Percentiles rank a stretch among this genome's conserved stretches.
Conservation (phyloP, 2,113 vertebrate genomes). For the Setophaga petechia region DNA sequence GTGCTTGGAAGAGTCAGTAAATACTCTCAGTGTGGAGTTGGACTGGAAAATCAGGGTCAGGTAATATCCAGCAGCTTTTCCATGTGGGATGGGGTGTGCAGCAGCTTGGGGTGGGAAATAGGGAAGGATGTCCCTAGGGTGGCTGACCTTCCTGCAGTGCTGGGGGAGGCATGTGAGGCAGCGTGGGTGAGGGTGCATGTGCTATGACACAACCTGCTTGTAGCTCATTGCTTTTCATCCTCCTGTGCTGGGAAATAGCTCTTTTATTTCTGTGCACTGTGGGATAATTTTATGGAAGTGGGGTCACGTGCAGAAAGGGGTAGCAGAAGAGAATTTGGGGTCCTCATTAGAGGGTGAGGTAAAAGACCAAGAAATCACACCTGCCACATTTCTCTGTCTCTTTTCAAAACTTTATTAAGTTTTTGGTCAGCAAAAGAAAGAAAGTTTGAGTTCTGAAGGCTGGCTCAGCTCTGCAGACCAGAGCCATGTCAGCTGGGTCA, state of each 20-base stretch:
- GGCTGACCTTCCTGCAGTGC: background rate
- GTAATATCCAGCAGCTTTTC: background rate
- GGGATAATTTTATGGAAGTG: background rate
- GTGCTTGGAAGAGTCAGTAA: background rate
- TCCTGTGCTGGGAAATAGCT: background rate
- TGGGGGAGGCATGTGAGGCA: background rate
- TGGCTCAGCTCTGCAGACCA: background rate
- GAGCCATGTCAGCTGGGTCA: background rate
- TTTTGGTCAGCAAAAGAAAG: background rate
- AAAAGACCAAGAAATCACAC: background rate
- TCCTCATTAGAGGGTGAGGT: background rate
- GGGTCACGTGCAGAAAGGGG: background rate
- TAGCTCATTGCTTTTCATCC: background rate
- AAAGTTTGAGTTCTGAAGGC: background rate
- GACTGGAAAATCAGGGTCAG: background rate
- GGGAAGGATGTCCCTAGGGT: background rate
- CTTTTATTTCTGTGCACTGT: background rate
- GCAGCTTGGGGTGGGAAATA: background rate
- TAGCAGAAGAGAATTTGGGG: background rate
- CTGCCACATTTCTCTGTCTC: background rate
- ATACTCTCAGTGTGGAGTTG: background rate
- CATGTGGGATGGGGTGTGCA: background rate
- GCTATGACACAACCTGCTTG: background rate
- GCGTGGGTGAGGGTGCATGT: fast-evolving
- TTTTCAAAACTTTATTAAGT: background rate